Evolutionary conservation across 2,113 vertebrate species (phyloP).

Genomic region (Platichthys stellatus): DNA sequence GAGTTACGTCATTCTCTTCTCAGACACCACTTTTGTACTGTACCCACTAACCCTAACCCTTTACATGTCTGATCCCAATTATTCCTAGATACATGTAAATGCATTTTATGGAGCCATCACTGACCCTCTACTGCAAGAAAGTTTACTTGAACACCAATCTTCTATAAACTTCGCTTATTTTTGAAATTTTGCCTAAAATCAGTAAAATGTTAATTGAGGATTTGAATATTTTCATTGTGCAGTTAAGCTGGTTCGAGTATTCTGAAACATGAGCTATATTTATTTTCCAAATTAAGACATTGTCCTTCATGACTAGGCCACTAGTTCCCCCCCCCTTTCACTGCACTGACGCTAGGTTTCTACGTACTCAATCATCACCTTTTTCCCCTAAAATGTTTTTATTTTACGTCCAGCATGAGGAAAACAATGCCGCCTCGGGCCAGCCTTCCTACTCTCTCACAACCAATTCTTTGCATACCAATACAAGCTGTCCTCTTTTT

Average conservation of each 20-base stretch:
- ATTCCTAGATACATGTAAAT: too few relatives aligned
- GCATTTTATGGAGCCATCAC: too few relatives aligned
- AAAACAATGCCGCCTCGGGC: background rate
- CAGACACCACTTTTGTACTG: too few relatives aligned
- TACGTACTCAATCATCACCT: background rate
- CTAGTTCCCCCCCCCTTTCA: background rate
- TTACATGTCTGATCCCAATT: too few relatives aligned
- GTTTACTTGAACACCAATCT: too few relatives aligned
- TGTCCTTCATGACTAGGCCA: conserved; percentile 48
- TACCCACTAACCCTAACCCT: too few relatives aligned
- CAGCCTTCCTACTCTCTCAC: background rate
- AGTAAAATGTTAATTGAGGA: background rate
- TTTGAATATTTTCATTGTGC: background rate
- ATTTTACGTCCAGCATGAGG: conserved; percentile 5
- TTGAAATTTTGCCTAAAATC: too few relatives aligned
- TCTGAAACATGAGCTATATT: background rate
- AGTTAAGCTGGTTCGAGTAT: background rate
- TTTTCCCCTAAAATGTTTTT: conserved; percentile 17
- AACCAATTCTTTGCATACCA: conserved; percentile 37
- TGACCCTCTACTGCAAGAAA: too few relatives aligned
- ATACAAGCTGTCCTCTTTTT: conserved; percentile 11
- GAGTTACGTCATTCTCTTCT: too few relatives aligned
- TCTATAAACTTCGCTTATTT: too few relatives aligned
- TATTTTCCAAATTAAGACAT: conserved; percentile 45
- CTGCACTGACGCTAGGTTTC: background rate